Evolutionary conservation across 2,113 vertebrate genomes (phyloP).

Genomic region (Drymodes brunneopygia): DNA sequence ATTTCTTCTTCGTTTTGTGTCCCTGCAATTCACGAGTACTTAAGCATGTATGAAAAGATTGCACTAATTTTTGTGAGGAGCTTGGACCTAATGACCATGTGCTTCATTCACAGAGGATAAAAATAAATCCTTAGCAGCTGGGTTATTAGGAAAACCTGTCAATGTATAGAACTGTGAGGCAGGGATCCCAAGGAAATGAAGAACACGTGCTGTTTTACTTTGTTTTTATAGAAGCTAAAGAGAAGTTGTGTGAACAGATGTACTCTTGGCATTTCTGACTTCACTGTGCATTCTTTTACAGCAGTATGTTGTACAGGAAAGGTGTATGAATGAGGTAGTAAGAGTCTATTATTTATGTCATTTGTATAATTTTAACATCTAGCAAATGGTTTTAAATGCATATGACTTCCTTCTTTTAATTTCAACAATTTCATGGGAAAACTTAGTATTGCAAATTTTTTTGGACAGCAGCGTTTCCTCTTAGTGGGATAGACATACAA

Average conservation of each 20-base stretch:
- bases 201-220: background rate
- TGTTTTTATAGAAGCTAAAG: background rate
- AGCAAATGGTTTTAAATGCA: constrained; percentile 7
- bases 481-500: constrained; percentile 55
- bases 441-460: constrained; percentile 24
- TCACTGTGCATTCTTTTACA: background rate
- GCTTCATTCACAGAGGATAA: background rate
- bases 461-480: constrained; percentile 70
- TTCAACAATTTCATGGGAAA: constrained; percentile 69
- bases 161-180: background rate
- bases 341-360: background rate
- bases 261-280: background rate
- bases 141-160: background rate
- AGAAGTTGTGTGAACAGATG: background rate
- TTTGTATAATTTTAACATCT: background rate
- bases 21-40: background rate
- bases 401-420: constrained; percentile 40
- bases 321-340: background rate
- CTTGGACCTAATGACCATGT: background rate
- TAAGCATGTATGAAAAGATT: accelerated
- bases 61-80: background rate
- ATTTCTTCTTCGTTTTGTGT: background rate
- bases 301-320: background rate
- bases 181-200: background rate
- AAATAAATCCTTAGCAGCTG: background rate